A percentile compares a stretch with the other conserved stretches of the same genome.
Evolutionary conservation across 1,140 invertebrate genomes (phyloP).

Genomic region (Drosophila takahashii): DNA sequence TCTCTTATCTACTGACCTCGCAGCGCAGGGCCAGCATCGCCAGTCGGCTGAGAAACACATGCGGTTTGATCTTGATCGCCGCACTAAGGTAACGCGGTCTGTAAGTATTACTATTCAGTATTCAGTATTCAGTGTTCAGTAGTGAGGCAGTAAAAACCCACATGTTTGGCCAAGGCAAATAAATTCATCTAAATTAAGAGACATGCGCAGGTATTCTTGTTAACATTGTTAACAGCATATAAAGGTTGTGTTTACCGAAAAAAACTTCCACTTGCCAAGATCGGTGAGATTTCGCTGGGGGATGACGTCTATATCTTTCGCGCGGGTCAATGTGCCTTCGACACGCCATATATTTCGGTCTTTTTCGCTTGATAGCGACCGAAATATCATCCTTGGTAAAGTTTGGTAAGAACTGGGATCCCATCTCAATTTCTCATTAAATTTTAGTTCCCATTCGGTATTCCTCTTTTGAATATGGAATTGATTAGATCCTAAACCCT

Average conservation of each 20-base stretch:
- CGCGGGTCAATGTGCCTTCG: conserved; percentile 14
- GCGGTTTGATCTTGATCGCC: conserved; percentile 45
- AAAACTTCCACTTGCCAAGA: conserved; percentile 1
- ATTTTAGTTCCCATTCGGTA: too few species aligned
- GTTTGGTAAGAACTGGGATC: too few species aligned
- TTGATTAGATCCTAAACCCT: background rate
- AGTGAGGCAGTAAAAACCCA: background rate
- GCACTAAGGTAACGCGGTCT: conserved; percentile 31
- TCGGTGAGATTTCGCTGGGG: conserved; percentile 8
- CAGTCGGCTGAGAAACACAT: conserved; percentile 23
- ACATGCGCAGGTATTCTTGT: background rate
- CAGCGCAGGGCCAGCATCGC: conserved; percentile 27
- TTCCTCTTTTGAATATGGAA: too few species aligned
- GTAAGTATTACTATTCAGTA: conserved; percentile 9
- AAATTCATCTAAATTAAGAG: conserved; percentile 16
- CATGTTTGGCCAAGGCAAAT: conserved; percentile 32
- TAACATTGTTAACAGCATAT: conserved; percentile 3
- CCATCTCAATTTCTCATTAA: too few species aligned
- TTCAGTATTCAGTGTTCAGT: too few species aligned
- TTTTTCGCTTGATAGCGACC: background rate
- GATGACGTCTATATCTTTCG: conserved; percentile 3
- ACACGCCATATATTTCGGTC: conserved; percentile 3
- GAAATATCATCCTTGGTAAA: background rate
- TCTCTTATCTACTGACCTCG: conserved; percentile 28
- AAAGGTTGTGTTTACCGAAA: background rate